Base-by-base conservation (phyloP, 2,888 invertebrate species). In the Drosophila birchii region DNA sequence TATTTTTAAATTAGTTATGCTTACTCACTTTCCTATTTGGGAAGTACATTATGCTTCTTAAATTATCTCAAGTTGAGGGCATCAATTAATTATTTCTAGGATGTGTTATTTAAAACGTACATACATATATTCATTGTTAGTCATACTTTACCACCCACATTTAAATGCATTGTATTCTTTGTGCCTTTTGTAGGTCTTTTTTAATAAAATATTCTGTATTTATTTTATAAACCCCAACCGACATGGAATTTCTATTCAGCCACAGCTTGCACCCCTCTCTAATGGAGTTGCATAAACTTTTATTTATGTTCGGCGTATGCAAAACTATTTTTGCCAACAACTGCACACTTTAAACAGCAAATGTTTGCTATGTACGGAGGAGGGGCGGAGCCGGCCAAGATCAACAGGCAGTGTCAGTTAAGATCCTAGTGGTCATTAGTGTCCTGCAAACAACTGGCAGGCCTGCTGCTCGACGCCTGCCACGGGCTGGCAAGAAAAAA, bases 401-500 rank as follows among this genome's bases (percentile, higher is more conserved):
- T 76, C 74, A 88, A 74, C 76, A 67, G 36, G 70, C 54, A 66
- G 75, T 68, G 66, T 56, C 69, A 73, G 89, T 89, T 87, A 87
- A 75, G 79, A 85, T 87, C 88, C 72, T 82, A 84, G 88, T 89
- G 85, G 89, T 84, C 89, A 89, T 84, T 84, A 87, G 89, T 76
- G 84, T 84, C 79, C 77, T 84, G 89, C 87, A 89, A 88, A 86
- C 87, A 84, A 70, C 73, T 63, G 61, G 71, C 66, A 70, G 18
- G 68, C 78, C 64, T 61, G 55, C 39, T 71, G 60, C 66, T 83
- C 62, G 63, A 38, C 60, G 67, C 41, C 26, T 23, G 51, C 51
- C 47, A 12, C 12, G 41, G 55, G 45, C 36, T 16, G 20, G 49
- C 44, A 59, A 44, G 16, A 34, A 38, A 67, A 66, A 66, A 67